Base-by-base conservation (phyloP, 2,888 invertebrate species). In the Nephrotoma appendiculata region DNA sequence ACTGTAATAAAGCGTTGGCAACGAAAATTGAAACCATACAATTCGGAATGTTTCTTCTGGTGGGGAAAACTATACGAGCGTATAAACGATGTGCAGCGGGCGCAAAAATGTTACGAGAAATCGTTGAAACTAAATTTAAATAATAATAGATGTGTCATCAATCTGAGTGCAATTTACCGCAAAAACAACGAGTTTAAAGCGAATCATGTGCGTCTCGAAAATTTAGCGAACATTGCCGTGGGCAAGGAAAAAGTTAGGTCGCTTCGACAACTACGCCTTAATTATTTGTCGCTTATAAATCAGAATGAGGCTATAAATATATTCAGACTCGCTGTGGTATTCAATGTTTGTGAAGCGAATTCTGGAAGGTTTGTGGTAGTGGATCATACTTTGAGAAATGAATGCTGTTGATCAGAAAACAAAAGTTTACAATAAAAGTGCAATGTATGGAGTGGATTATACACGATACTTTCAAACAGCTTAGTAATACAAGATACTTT, bases 71-170 rank as follows among this genome's bases (percentile, higher is more conserved):
- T 94, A 90, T 98, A 97, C 91, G 92, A 93, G 87, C 90, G 93
- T 86, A 91, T 93, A 57, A 93, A 93, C 86, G 95, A 97, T 90
- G 90, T 94, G n/a, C 93, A 93, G 86, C 95, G 96, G 89, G 95
- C 97, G 0, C 94, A 94, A 88, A 95, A 96, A 90, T 98, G 97
- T 91, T 97, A 95, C 90, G 96, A 97, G 91, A 97, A 96, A 91
- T 95, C 97, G 83, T 93, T 96, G 88, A 94, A 94, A 89, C 92
- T 98, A 2, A 95, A 96, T 92, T 93, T 94, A 11, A 91, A 92
- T 87, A 94, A 95, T 87, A 93, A 93, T 45, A 93, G 94, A 89
- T 95, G 95, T 87, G 95, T 96, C 9, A 93, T 94, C 89, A 94
- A 94, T 88, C 92, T 98, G 84, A 97, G 97, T 91, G 95, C 95